Base-by-base conservation (phyloP, 1,140 invertebrate genomes). In the Ceratosolen solmsi region DNA sequence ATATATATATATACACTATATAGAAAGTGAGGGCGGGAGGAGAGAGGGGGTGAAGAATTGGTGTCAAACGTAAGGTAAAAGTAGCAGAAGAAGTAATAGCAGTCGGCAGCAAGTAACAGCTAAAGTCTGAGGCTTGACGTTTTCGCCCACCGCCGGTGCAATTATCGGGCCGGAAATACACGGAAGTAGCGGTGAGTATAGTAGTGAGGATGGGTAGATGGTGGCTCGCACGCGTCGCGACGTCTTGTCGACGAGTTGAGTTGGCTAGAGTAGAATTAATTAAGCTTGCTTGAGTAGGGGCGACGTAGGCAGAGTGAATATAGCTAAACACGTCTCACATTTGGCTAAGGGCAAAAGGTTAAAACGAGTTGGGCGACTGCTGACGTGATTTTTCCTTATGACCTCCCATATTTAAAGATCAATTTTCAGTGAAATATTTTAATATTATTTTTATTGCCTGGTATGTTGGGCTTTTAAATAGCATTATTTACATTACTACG, bases 181-280 rank as follows among this genome's bases (percentile, higher is more conserved):
- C 79, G 85, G 76, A 81, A 88, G 86, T 84, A 84, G 70, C 41
- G 41, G 41, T 5, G 38, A 41, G 20, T 38, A 22, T 25, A 41
- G 38, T n/a, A n/a, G 7, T 84, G 83, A 82, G 82, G 86, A 82
- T 79, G 85, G 86, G 86, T 86, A n/a, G n/a, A 30, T n/a, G 58
- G 2, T 9, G 63, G 15, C 1, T 65, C 63, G 15, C 30, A 33
- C 58, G 33, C 20, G 63, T 38, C 63, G 63, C 63, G 63, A 68
- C 84, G 84, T 84, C 75, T 84, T 84, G 87, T 88, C 25, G 72
- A 30, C 41, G 89, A 90, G 89, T 88, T 88, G 88, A 87, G n/a
- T n/a, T n/a, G n/a, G n/a, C n/a, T n/a, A n/a, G n/a, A 86, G 87
- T 86, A 88, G 85, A 90, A 89, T 89, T 90, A 90, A 90, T 90